Base-by-base conservation (phyloP, 2,113 vertebrate genomes). In the Lipophrys pholis region DNA sequence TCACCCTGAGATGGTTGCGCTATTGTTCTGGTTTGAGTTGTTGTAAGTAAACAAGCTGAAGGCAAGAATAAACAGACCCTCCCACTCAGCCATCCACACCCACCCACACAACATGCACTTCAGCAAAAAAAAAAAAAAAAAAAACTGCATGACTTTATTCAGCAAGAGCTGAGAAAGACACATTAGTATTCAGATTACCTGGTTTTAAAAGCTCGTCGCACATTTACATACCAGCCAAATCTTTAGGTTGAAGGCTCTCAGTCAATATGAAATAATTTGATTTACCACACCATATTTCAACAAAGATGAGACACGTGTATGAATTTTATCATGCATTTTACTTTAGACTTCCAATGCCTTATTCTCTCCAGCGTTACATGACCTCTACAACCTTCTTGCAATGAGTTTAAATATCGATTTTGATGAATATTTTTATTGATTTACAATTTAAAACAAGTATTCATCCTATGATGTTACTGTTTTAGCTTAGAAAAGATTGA, bases 201-300 rank as follows among this genome's bases (percentile, higher is more conserved):
- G 38, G n/a, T n/a, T n/a, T n/a, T n/a, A n/a, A n/a, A n/a, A n/a
- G 43, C 7, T 1, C 61, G 55, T 4, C 0, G 5, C 16, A 50
- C 14, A 75, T 81, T 84, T 66, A 61, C 60, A 81, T 76, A 70
- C 56, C 11, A 58, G 45, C 15, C 38, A 5, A 62, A 68, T 64
- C 12, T 69, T 30, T 72, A 54, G 67, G 59, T 60, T 55, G 52
- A 58, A 16, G 46, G 43, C 50, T 62, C n/a, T n/a, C n/a, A n/a
- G n/a, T n/a, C n/a, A n/a, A n/a, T n/a, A n/a, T n/a, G n/a, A n/a
- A n/a, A n/a, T n/a, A n/a, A n/a, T n/a, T n/a, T n/a, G n/a, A n/a
- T n/a, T n/a, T n/a, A n/a, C n/a, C n/a, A n/a, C n/a, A n/a, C n/a
- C n/a, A n/a, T n/a, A n/a, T n/a, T n/a, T n/a, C n/a, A n/a, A n/a